These are phyloP conservation scores for Eristalis arbustorum DNA, from an alignment of 2,888 invertebrate genomes.

Conservation along the genomic window DNA sequence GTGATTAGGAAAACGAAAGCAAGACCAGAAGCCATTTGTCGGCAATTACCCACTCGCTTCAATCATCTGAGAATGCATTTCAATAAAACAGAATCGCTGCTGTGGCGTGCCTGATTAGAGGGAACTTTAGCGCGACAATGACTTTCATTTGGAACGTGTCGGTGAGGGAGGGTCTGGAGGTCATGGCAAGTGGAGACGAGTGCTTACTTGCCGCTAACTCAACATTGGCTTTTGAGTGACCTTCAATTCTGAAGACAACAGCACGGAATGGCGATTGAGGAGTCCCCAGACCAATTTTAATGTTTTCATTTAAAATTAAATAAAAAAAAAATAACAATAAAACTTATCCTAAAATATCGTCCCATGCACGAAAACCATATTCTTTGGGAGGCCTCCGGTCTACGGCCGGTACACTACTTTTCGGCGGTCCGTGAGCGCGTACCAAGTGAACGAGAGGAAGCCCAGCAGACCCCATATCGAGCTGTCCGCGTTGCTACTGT, in stretches of 20 bases:
- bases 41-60: constrained; percentile 1
- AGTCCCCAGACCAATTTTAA: neutral
- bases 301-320: neutral
- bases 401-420: constrained; percentile 1
- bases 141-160: neutral
- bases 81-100: neutral
- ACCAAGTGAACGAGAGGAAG: constrained; percentile 74
- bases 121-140: neutral
- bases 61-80: constrained; percentile 10
- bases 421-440: constrained; percentile 70
- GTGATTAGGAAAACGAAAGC: neutral
- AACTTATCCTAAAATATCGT: neutral
- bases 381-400: constrained; percentile 6
- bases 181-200: neutral
- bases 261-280: too few species aligned
- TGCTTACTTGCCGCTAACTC: neutral
- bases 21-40: constrained; percentile 18
- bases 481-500: constrained; percentile 75
- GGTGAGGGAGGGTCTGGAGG: neutral
- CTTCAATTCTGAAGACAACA: too few species aligned
- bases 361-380: constrained; percentile 42
- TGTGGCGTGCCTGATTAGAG: constrained; percentile 1
- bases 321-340: neutral
- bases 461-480: constrained; percentile 76
- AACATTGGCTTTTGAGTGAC: too few species aligned